Percentiles rank a stretch among this genome's conserved stretches.
Evolutionary conservation across 2,797 vertebrate species (phyloP).

Genomic region (Paratrypauchen microcephalus): DNA sequence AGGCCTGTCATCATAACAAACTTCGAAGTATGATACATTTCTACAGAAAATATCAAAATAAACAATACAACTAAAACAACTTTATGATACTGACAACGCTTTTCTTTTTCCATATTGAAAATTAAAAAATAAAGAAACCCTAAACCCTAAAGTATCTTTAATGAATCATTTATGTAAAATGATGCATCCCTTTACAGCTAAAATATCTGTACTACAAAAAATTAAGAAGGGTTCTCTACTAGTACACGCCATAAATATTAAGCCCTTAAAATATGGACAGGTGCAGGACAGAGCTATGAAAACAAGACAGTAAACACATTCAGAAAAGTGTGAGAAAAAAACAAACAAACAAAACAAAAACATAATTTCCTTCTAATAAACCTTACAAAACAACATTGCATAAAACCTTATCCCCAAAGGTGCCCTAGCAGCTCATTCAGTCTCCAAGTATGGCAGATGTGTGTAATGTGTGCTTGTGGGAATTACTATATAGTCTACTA

Average conservation of each 20-base stretch:
- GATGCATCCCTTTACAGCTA: neutral
- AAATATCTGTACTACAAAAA: neutral
- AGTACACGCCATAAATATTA: neutral
- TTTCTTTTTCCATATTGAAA: too few relatives aligned
- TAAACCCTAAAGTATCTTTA: neutral
- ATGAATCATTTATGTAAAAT: neutral
- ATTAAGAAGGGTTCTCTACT: neutral
- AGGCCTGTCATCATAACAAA: neutral
- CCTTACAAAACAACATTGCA: too few relatives aligned
- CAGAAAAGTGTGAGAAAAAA: neutral
- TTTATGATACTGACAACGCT: neutral
- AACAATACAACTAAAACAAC: neutral
- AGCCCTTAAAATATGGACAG: neutral
- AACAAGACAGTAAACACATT: neutral
- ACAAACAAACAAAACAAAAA: too few relatives aligned
- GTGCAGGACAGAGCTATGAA: neutral
- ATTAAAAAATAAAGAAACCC: neutral
- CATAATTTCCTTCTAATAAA: too few relatives aligned
- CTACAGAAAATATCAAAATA: neutral
- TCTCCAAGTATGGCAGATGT: neutral
- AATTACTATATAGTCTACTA: slow-evolving; percentile 48
- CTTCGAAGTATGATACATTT: neutral
- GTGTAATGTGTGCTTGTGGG: slow-evolving; percentile 20
- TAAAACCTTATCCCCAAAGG: too few relatives aligned
- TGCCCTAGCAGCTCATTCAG: too few relatives aligned